Evolutionary conservation across 2,113 vertebrate genomes (phyloP).

Genomic region (Anseranas semipalmata): DNA sequence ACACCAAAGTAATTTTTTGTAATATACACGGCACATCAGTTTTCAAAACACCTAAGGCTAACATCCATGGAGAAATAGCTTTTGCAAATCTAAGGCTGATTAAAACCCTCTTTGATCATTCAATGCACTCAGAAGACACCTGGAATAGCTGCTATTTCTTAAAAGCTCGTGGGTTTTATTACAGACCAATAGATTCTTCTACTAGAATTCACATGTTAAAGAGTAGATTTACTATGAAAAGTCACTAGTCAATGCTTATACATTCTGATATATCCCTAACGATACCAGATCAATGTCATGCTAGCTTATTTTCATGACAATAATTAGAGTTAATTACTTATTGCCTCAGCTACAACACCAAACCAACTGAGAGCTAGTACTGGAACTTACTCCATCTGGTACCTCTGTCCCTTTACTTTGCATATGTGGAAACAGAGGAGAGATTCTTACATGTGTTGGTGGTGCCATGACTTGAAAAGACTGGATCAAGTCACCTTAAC

Average conservation of each 20-base stretch:
- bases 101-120: background rate
- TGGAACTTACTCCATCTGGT: background rate
- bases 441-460: background rate
- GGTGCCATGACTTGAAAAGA: background rate
- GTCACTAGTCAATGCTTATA: background rate
- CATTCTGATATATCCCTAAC: background rate
- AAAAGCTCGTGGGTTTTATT: background rate
- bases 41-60: background rate
- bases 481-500: background rate
- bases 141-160: background rate
- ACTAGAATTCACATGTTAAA: background rate
- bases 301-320: conserved; percentile 4
- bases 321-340: conserved; percentile 3
- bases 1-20: background rate
- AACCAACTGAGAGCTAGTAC: background rate
- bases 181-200: background rate
- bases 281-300: background rate
- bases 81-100: background rate
- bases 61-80: background rate
- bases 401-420: background rate
- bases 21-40: background rate
- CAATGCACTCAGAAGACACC: background rate
- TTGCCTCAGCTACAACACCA: background rate
- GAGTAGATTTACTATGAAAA: background rate
- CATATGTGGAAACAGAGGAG: background rate